Percentiles rank a stretch among this genome's conserved stretches.
Conservation (phyloP, 1,140 invertebrate species). For the Pogonognathellus flavescens region DNA sequence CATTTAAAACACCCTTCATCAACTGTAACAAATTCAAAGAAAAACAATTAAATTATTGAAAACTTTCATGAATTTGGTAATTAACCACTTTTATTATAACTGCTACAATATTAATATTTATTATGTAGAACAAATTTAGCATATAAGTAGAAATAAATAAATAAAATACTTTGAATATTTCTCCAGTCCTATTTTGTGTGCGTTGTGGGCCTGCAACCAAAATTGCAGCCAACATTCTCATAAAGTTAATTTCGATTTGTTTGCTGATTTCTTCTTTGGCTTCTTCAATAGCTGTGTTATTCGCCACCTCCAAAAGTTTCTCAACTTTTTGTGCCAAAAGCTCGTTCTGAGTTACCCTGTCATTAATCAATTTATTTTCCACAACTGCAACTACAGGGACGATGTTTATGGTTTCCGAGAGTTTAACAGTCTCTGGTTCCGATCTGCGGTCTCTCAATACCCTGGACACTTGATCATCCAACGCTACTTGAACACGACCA, state of each 20-base stretch:
- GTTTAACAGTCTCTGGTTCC: background rate
- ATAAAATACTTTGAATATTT: conserved; percentile 61
- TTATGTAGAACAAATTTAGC: background rate
- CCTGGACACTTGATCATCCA: background rate
- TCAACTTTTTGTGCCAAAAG: conserved; percentile 63
- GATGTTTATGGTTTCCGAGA: background rate
- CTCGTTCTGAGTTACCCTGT: conserved; percentile 40
- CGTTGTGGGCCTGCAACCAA: conserved; percentile 62
- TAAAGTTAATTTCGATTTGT: conserved; percentile 63
- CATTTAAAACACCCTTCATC: conserved; percentile 64
- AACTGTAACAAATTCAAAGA: conserved; percentile 55
- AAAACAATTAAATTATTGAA: background rate
- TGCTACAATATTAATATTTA: background rate
- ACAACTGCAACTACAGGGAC: background rate
- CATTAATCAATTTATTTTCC: background rate
- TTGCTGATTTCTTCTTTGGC: conserved; percentile 61
- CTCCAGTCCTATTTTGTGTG: conserved; percentile 59
- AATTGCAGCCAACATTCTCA: conserved; percentile 63
- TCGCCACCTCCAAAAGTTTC: conserved; percentile 56
- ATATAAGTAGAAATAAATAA: background rate
- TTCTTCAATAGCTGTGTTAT: conserved; percentile 59
- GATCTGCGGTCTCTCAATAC: background rate
- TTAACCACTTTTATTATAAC: no score
- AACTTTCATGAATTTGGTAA: background rate
- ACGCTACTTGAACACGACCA: background rate